These are phyloP conservation scores for Trachurus trachurus DNA, from an alignment of 2,797 vertebrate species.

Conservation along the genomic window DNA sequence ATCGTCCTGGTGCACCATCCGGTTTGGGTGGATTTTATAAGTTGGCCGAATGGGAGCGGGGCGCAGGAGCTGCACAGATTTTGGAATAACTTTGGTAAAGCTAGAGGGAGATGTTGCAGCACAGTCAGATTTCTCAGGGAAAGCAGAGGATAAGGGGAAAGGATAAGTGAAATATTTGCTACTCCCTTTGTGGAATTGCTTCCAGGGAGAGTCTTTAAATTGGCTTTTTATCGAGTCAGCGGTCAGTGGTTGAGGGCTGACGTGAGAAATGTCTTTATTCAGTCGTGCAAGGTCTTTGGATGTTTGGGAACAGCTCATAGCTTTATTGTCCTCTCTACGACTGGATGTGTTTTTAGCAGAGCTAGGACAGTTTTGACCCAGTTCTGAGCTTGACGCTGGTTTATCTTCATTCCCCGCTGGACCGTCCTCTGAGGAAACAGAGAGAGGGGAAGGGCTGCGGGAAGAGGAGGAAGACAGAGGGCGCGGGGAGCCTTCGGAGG, in stretches of 20 bases:
- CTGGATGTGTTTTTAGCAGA: slow-evolving; percentile 42
- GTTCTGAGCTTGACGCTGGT: slow-evolving; percentile 49
- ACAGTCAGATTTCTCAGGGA: slow-evolving; percentile 80
- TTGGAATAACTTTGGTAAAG: slow-evolving; percentile 83
- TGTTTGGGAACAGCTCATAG: slow-evolving; percentile 55
- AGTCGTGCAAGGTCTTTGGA: slow-evolving; percentile 60
- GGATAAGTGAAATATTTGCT: slow-evolving; percentile 51
- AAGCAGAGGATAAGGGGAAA: slow-evolving; percentile 27
- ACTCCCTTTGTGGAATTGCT: slow-evolving; percentile 49
- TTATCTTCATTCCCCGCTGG: slow-evolving; percentile 64
- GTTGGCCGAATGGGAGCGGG: slow-evolving; percentile 73
- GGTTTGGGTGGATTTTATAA: slow-evolving; percentile 61
- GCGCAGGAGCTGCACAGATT: slow-evolving; percentile 72
- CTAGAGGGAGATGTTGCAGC: slow-evolving; percentile 79
- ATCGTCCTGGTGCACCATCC: slow-evolving; percentile 70
- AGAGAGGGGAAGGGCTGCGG: slow-evolving; percentile 80
- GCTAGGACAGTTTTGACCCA: slow-evolving; percentile 28
- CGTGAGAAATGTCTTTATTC: slow-evolving; percentile 58
- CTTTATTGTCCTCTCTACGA: slow-evolving; percentile 59
- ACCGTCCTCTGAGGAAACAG: slow-evolving; percentile 84
- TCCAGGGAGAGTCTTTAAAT: slow-evolving; percentile 71
- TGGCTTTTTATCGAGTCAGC: slow-evolving; percentile 59
- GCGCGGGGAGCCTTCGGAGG: slow-evolving; percentile 79
- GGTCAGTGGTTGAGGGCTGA: slow-evolving; percentile 17
- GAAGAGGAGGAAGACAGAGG: slow-evolving; percentile 79